Conservation (phyloP, 2,888 invertebrate species). For the Anodontia alba region DNA sequence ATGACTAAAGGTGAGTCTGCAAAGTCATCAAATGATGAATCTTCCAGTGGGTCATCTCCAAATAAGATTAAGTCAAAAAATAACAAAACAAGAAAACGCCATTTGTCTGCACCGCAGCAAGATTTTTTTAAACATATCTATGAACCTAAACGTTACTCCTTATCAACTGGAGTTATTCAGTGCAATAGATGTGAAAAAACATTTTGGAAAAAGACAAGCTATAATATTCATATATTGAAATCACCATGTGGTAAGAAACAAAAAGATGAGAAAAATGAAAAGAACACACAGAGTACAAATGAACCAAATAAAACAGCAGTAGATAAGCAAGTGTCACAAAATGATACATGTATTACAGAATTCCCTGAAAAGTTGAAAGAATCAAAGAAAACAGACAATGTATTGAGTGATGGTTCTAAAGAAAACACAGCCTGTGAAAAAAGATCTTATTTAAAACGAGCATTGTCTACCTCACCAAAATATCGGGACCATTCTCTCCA, state of each 20-base stretch:
- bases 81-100: neutral
- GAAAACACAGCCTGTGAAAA: neutral
- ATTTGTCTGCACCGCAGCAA: constrained; percentile 1
- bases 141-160: constrained; percentile 29
- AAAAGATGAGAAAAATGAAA: neutral
- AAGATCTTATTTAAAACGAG: constrained; percentile 17
- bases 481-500: neutral
- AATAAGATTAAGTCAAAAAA: neutral
- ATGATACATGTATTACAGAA: too few species aligned
- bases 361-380: too few species aligned
- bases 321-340: too few species aligned
- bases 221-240: constrained; percentile 46
- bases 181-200: constrained; percentile 58
- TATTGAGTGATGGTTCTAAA: neutral
- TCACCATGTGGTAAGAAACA: constrained; percentile 19
- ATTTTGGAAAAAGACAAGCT: constrained; percentile 64
- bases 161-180: constrained; percentile 47
- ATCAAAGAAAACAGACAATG: neutral
- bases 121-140: neutral
- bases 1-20: neutral
- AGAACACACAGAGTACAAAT: neutral
- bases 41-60: neutral
- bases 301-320: neutral
- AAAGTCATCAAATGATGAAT: neutral
- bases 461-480: constrained; percentile 13